Evolutionary conservation across 2,797 vertebrate genomes (phyloP).

Genomic region (Myotis pilosus): DNA sequence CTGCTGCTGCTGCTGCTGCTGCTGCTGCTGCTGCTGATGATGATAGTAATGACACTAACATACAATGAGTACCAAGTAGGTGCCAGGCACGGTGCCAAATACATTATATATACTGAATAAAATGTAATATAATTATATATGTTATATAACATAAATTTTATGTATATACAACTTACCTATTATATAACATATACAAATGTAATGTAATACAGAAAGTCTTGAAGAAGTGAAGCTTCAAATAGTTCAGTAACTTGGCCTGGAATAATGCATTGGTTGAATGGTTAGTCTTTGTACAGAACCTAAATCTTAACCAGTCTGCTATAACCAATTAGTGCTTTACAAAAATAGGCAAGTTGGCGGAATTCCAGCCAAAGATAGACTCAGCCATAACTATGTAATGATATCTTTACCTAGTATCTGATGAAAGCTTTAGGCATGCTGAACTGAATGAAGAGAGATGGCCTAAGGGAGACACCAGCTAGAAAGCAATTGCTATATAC

Average conservation of each 20-base stretch:
- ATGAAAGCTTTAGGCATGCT: not conserved
- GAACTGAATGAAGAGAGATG: not conserved
- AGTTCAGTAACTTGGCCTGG: not conserved
- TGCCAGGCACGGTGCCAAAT: not conserved
- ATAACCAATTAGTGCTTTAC: not conserved
- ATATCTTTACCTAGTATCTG: not conserved
- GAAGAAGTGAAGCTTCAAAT: not conserved
- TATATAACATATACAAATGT: not conserved
- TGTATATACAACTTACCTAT: not conserved
- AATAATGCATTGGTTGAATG: not conserved
- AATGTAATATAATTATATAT: not conserved
- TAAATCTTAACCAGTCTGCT: not conserved
- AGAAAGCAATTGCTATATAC: too few species aligned
- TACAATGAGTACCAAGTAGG: too few species aligned
- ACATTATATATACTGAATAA: not conserved
- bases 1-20: too few species aligned
- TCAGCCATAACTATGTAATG: not conserved
- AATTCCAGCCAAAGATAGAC: not conserved
- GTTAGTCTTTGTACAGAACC: not conserved
- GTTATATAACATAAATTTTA: not conserved
- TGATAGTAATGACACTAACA: not conserved
- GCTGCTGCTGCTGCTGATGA: not conserved
- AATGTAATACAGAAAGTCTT: not conserved
- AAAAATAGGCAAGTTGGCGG: not conserved
- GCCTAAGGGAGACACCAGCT: not conserved